Conservation (phyloP, 2,113 vertebrate species). For the Ceyx margarethae region DNA sequence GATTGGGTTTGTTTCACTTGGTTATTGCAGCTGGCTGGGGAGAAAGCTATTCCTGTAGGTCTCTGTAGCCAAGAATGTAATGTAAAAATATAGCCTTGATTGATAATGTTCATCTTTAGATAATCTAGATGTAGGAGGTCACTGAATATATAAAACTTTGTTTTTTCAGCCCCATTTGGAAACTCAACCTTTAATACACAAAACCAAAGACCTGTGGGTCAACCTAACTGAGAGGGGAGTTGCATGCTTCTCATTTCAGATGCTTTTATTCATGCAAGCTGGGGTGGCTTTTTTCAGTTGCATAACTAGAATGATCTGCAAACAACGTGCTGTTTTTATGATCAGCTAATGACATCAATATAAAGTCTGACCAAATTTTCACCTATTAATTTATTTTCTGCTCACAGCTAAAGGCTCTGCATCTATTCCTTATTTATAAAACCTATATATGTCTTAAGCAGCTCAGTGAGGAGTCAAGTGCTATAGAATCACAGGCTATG, state of each 20-base stretch:
- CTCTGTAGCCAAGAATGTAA: background rate
- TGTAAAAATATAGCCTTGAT: background rate
- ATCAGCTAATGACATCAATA: background rate
- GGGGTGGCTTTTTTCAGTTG: background rate
- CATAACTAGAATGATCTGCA: background rate
- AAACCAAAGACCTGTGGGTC: background rate
- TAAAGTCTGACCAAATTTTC: background rate
- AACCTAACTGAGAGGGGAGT: background rate
- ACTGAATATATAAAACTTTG: background rate
- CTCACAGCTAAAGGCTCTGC: background rate
- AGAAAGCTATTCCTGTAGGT: background rate
- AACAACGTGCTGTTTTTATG: background rate
- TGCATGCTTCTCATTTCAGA: background rate
- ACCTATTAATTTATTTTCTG: constrained; percentile 11
- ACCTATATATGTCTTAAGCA: background rate
- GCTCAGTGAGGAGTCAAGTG: background rate
- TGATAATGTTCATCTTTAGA: background rate
- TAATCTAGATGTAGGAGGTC: background rate
- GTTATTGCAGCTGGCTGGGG: background rate
- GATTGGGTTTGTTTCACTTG: background rate
- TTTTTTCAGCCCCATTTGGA: background rate
- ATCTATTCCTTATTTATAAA: constrained; percentile 9
- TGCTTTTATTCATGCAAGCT: background rate
- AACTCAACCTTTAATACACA: background rate
- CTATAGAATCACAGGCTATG: background rate